These are phyloP conservation scores for Gallinago solitaria DNA, from an alignment of 2,797 vertebrate species.

Conservation along the genomic window DNA sequence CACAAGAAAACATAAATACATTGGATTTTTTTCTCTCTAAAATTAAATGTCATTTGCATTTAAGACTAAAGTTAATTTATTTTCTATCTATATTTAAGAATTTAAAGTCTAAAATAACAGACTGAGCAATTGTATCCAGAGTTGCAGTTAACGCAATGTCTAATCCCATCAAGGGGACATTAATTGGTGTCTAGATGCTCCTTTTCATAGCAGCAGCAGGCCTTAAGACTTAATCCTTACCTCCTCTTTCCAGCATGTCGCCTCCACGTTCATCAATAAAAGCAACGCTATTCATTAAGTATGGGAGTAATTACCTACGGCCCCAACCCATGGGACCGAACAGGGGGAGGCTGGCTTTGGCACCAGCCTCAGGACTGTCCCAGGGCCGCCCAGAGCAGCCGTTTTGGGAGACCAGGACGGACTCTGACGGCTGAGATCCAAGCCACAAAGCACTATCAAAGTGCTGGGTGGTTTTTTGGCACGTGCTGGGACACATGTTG, in stretches of 20 bases:
- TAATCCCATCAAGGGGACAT: slow-evolving; percentile 71
- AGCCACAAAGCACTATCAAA: background rate
- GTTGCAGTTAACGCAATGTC: slow-evolving; percentile 54
- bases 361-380: background rate
- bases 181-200: slow-evolving; percentile 62
- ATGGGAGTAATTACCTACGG: slow-evolving; percentile 58
- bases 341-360: background rate
- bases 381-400: no score
- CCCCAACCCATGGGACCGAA: slow-evolving; percentile 16
- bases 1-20: slow-evolving; percentile 38
- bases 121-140: slow-evolving; percentile 47
- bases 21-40: slow-evolving; percentile 9
- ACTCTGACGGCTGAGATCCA: background rate
- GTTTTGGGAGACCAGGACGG: background rate
- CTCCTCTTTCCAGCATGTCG: slow-evolving; percentile 54
- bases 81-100: slow-evolving; percentile 54
- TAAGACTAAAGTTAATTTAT: slow-evolving; percentile 33
- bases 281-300: slow-evolving; percentile 62
- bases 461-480: background rate
- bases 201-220: slow-evolving; percentile 62
- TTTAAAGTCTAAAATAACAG: slow-evolving; percentile 57
- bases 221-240: slow-evolving; percentile 66
- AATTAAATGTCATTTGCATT: slow-evolving; percentile 60
- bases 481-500: fast-evolving
- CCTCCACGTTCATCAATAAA: slow-evolving; percentile 52